These are phyloP conservation scores for Triops longicaudatus DNA, from an alignment of 1,140 invertebrate genomes.

Conservation along the genomic window DNA sequence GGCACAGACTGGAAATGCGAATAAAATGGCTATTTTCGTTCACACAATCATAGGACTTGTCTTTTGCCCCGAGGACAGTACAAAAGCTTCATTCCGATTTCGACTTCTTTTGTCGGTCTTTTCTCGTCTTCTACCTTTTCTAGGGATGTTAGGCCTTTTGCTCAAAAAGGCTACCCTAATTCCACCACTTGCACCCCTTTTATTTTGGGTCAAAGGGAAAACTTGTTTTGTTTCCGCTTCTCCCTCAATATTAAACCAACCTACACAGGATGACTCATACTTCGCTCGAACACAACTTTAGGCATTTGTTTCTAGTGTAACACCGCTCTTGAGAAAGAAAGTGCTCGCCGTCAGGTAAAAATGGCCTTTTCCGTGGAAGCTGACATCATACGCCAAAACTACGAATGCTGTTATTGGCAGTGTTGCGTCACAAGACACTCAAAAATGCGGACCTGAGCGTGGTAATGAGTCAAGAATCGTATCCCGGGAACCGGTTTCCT, in stretches of 20 bases:
- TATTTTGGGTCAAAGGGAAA: background rate
- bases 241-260: background rate
- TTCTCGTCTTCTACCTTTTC: background rate
- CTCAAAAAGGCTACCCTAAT: background rate
- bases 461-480: background rate
- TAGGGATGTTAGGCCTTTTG: background rate
- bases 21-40: no score
- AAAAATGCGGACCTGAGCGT: no score
- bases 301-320: background rate
- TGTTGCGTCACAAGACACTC: no score
- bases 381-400: no score
- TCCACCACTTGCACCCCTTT: background rate
- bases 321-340: background rate
- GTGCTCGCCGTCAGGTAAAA: background rate
- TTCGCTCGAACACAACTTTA: background rate
- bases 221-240: background rate
- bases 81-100: no score
- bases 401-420: no score
- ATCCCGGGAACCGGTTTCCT: background rate
- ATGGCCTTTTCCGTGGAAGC: background rate
- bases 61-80: no score
- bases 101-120: no score
- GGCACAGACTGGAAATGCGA: no score
- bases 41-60: no score
- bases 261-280: conserved; percentile 1